These are phyloP conservation scores for Setophaga petechia DNA, from an alignment of 2,113 vertebrate genomes.

Conservation along the genomic window DNA sequence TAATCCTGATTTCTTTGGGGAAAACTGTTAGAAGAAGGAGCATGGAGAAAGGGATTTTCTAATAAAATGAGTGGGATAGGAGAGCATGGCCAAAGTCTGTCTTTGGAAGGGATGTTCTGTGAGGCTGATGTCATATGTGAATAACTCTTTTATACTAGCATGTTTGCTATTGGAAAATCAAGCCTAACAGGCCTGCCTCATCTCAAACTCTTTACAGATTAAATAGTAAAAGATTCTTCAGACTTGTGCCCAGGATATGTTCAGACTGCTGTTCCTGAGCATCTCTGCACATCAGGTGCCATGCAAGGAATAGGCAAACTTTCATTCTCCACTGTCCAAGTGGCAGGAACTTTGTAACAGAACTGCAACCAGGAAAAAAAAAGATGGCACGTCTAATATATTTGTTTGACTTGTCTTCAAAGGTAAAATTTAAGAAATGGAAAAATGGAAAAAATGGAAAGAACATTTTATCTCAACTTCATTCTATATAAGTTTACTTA, in stretches of 20 bases:
- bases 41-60: background rate
- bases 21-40: background rate
- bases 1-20: slow-evolving; percentile 43
- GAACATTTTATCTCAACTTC: background rate
- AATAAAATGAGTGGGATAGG: background rate
- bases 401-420: background rate
- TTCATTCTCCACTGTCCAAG: background rate
- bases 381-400: background rate
- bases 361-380: background rate
- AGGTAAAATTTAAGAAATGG: background rate
- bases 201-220: background rate
- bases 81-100: background rate
- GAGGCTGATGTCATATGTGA: background rate
- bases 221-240: background rate
- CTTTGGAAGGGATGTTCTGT: fast-evolving
- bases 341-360: background rate
- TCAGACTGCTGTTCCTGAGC: background rate
- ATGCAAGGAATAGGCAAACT: background rate
- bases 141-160: background rate
- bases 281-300: background rate
- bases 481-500: background rate
- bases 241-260: background rate
- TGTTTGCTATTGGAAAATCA: background rate
- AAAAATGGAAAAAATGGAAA: background rate
- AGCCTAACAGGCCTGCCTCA: background rate